phyloP scores from a whole-genome alignment of 2,113 vertebrate genomes.

The Apus apus region DNA sequence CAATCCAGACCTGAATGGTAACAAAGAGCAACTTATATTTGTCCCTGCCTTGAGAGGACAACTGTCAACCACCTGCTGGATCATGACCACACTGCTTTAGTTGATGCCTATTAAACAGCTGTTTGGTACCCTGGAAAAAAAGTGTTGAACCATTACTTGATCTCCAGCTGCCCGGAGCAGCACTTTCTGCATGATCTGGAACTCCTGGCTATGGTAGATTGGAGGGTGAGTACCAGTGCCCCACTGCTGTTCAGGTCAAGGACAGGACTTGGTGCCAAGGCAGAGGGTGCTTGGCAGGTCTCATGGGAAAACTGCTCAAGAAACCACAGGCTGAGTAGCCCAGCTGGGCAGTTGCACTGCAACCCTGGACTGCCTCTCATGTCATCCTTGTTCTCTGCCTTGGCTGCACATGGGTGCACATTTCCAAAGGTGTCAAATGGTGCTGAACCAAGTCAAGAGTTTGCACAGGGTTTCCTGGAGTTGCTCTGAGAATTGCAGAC shows the following conservation, averaged over 20 bases:
- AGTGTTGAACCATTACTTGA: not conserved
- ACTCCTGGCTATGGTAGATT: not conserved
- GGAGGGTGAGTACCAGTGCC: not conserved
- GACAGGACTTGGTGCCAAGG: not conserved
- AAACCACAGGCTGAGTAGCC: not conserved
- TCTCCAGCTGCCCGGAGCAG: not conserved
- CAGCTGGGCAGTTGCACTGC: not conserved
- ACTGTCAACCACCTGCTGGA: not conserved
- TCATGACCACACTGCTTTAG: not conserved
- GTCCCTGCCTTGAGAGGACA: not conserved
- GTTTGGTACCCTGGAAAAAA: not conserved
- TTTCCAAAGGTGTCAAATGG: not conserved
- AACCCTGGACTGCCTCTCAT: not conserved
- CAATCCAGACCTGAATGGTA: not conserved
- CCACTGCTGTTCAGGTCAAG: not conserved
- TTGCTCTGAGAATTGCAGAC: not conserved
- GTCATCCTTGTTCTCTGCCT: not conserved
- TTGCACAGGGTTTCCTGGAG: not conserved
- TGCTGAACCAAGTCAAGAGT: not conserved
- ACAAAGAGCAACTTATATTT: not conserved
- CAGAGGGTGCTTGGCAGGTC: not conserved
- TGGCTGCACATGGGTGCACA: accelerated
- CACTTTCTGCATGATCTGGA: not conserved
- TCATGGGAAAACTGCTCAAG: not conserved
- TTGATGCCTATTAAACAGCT: not conserved